Evolutionary conservation across 2,888 invertebrate genomes (phyloP), one percentile per base, ranked within the genome.

Genomic region (Phaedon cochleariae): DNA sequence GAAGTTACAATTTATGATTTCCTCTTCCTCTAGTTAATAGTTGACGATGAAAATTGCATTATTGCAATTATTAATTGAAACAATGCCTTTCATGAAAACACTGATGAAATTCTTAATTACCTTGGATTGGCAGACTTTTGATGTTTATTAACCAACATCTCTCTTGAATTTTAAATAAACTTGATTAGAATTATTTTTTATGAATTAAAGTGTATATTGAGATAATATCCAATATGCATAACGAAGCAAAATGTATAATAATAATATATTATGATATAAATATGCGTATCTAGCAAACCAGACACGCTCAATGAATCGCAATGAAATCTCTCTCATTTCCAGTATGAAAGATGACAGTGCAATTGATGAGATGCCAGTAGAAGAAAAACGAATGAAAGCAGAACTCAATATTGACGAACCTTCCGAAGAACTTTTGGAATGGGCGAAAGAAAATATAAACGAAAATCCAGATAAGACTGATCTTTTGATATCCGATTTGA

Each of bases 371-470:
- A 41, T 22, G 15, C 12, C 31, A 2, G 81, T 82, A 46, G 84
- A 87, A 15, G 87, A 87, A 59, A 86, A 86, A 77, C 75, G 73
- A 22, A 0, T 65, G 22, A 83, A 85, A 73, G 85, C 87, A 59
- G 83, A 86, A 48, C 77, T 92, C 75, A 89, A 92, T 66, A 78
- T 91, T 22, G 76, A 75, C 48, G 88, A 89, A 76, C 87, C 91
- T 0, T 86, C 91, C 0, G 86, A 87, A 58, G 68, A 67, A 29
- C 59, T 77, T n/a, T n/a, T 76, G 20, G 65, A 71, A 57, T 76
- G 75, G 73, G 77, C 74, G 1, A 68, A 71, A 62, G 65, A 68
- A 22, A 69, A 75, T 59, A 75, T 77, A 15, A 58, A 66, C 17
- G 74, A 76, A 68, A 68, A 73, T 52, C 73, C 72, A 2, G 69